Base-by-base conservation (phyloP, 1,140 invertebrate species). In the Hesperophylax magnus region DNA sequence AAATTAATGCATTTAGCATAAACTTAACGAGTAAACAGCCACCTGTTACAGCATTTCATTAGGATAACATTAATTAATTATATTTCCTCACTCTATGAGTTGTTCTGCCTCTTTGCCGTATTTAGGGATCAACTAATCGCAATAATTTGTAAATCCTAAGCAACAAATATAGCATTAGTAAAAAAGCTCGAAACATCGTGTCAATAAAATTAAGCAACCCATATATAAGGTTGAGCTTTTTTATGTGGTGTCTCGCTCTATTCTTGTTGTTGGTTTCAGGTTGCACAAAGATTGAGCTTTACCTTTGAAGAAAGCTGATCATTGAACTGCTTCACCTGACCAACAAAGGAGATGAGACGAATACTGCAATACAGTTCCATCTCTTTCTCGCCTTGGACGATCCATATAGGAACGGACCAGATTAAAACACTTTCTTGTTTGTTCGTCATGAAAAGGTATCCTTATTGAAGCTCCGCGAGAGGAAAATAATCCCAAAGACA, bases 231-330 rank as follows among this genome's bases (percentile, higher is more conserved):
- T 14, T 47, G 11, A 14, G 39, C 39, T 47, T 75, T 56, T 56
- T 75, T 22, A 58, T 22, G 53, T 31, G 18, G 20, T 56, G 52
- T 52, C 0, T 58, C 17, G 3, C 3, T 27, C 27, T 31, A 75
- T 7, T 27, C 69, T 54, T 22, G 47, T 54, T 52, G 18, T 17
- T 58, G 17, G 24, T 31, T 15, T 75, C 34, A 54, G 20, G 15
- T 22, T 47, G 39, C 9, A 47, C 39, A 14, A 39, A 31, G 52
- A 56, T 24, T 22, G 77, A 80, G 78, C 79, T 72, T 82, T 82
- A 77, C 81, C 81, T 80, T 80, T 79, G 78, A 79, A 82, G 81
- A 82, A 82, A 82, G 81, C 81, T 82, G 81, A 82, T 79, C 78
- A 78, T 82, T 80, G 81, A 82, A 82, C 78, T 74, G 75, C 71